phyloP scores from a whole-genome alignment of 1,140 invertebrate genomes.

The Marisa cornuarietis region DNA sequence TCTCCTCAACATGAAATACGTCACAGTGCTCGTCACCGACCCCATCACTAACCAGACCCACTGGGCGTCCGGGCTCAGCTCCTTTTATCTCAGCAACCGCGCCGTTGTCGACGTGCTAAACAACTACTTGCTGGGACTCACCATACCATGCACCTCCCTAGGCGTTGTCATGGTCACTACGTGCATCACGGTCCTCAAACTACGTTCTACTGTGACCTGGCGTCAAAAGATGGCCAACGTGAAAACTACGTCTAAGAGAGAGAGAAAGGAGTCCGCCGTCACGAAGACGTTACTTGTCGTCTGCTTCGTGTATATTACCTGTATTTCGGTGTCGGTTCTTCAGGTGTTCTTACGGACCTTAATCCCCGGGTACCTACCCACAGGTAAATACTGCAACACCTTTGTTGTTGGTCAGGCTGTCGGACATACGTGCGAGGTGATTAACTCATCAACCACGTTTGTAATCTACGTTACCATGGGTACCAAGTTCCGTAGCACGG shows the following conservation, averaged over 20 bases:
- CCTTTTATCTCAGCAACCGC: neutral
- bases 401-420: slow-evolving; percentile 1
- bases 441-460: slow-evolving; percentile 10
- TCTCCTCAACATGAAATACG: slow-evolving; percentile 8
- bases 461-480: slow-evolving; percentile 16
- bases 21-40: neutral
- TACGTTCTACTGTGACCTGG: neutral
- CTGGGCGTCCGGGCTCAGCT: slow-evolving; percentile 12
- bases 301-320: slow-evolving; percentile 2
- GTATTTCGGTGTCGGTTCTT: neutral
- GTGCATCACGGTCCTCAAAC: slow-evolving; percentile 7
- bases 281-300: slow-evolving; percentile 16
- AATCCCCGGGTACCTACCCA: slow-evolving; percentile 3
- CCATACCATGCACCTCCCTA: slow-evolving; percentile 6
- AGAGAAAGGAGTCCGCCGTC: neutral
- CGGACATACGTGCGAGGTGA: slow-evolving; percentile 2
- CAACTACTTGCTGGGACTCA: slow-evolving; percentile 14
- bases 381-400: slow-evolving; percentile 21
- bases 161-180: slow-evolving; percentile 8
- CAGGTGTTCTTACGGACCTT: slow-evolving; percentile 4
- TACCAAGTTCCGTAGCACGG: slow-evolving; percentile 9
- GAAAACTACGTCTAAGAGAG: too few species aligned
- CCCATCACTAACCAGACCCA: neutral
- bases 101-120: slow-evolving; percentile 9
- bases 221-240: neutral